These are phyloP conservation scores for Netta rufina DNA, from an alignment of 2,797 vertebrate species.

Conservation along the genomic window DNA sequence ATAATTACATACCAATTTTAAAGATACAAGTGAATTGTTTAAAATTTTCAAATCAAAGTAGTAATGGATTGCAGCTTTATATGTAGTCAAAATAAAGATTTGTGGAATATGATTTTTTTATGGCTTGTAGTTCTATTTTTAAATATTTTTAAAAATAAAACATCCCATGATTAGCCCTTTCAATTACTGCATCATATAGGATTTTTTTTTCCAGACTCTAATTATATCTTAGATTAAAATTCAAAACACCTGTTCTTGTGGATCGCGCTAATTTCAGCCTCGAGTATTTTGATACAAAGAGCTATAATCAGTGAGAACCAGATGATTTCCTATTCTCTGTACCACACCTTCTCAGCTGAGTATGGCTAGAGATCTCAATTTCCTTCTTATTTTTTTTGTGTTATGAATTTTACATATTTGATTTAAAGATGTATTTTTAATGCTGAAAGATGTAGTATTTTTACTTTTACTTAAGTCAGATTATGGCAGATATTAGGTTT, in stretches of 20 bases:
- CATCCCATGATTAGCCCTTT: conserved; percentile 73
- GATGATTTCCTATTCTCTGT: conserved; percentile 61
- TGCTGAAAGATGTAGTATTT: background rate
- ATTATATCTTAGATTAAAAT: conserved; percentile 78
- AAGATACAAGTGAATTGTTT: conserved; percentile 64
- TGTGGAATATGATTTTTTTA: conserved; percentile 29
- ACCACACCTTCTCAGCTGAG: conserved; percentile 47
- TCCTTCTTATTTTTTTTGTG: conserved; percentile 7
- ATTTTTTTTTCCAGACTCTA: conserved; percentile 69
- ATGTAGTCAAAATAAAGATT: conserved; percentile 73
- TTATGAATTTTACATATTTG: background rate
- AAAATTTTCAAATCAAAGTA: conserved; percentile 73
- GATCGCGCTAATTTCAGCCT: conserved; percentile 72
- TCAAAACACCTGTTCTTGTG: conserved; percentile 78
- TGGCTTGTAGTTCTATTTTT: conserved; percentile 58
- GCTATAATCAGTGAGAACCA: conserved; percentile 71
- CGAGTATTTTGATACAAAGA: conserved; percentile 75
- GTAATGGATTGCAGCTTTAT: conserved; percentile 64
- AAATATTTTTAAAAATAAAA: conserved; percentile 65
- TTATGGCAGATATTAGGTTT: background rate
- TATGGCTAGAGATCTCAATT: conserved; percentile 10
- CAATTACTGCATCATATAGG: conserved; percentile 59
- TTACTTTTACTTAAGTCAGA: conserved; percentile 7
- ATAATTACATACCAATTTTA: conserved; percentile 68
- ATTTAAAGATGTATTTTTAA: conserved; percentile 4